Base-by-base conservation (phyloP, 2,888 invertebrate genomes). In the Rapana venosa region DNA sequence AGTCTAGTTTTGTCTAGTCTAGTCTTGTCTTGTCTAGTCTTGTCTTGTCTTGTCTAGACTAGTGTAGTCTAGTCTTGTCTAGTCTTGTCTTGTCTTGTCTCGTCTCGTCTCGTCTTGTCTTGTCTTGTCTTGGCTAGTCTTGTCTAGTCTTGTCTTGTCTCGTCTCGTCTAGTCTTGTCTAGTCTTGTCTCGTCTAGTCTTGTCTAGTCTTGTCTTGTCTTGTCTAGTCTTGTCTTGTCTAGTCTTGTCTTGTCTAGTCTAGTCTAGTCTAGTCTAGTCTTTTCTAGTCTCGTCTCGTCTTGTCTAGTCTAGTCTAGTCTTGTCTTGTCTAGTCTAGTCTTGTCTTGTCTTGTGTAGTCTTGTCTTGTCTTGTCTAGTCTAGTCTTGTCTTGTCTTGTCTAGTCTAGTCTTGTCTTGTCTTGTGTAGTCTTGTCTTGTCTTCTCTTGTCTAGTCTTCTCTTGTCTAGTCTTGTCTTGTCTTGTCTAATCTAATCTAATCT, bases 141-240 rank as follows among this genome's bases (percentile, higher is more conserved):
- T n/a, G 79, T 32, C 79, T 79, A 32, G 79, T 32, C 32, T 79
- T 79, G n/a, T n/a, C n/a, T 74, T 74, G 74, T 6, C n/a, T 74
- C 26, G 74, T 26, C 74, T 74, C 26, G 74, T 74, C 74, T n/a
- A 22, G 74, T 26, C 83, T 83, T 83, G 83, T 26, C 47, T 47
- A 20, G 47, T 32, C 32, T 83, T 83, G 35, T 35, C 35, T 47
- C 26, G 47, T 83, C 83, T 32, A 32, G 83, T 32, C 83, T 47
- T 15, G 83, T 8, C 83, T 83, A 32, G 83, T 26, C 83, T 47
- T n/a, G 20, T 32, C 35, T 83, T 83, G 83, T n/a, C 83, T 47
- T 47, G 47, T 83, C 83, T 83, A 32, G 83, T 83, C 83, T 47
- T 47, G 83, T n/a, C 83, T 83, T 83, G 83, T 26, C 32, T 47